These are phyloP conservation scores for Diabrotica undecimpunctata DNA, from an alignment of 1,140 invertebrate genomes.

Conservation along the genomic window DNA sequence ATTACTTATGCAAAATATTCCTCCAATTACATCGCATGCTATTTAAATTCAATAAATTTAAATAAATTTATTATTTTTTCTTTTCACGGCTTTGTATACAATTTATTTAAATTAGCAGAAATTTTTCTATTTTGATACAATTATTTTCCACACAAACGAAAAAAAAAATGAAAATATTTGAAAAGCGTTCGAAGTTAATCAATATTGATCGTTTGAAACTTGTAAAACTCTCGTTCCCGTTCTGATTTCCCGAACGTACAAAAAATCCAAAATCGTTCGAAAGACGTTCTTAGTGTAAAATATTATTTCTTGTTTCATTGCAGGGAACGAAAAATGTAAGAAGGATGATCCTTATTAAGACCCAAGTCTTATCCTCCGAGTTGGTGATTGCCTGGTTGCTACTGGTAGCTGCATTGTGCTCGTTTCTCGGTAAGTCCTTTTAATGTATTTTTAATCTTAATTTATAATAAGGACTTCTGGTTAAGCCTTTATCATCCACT, in stretches of 20 bases:
- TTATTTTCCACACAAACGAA: too few species aligned
- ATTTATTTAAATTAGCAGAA: too few species aligned
- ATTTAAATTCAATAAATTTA: too few species aligned
- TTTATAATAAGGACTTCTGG: background rate
- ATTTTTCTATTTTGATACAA: too few species aligned
- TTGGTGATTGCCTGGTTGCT: conserved; percentile 13
- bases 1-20: too few species aligned
- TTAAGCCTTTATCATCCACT: background rate
- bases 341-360: conserved; percentile 17
- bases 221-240: too few species aligned
- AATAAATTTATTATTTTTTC: too few species aligned
- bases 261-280: background rate
- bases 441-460: background rate
- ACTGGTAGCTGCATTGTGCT: background rate
- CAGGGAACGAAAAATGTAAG: conserved; percentile 20
- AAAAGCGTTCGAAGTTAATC: too few species aligned
- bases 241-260: background rate
- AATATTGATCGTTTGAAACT: too few species aligned
- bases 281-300: conserved; percentile 1
- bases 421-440: conserved; percentile 14
- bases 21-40: too few species aligned
- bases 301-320: conserved; percentile 6
- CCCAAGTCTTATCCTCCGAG: conserved; percentile 4
- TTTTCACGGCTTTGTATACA: too few species aligned
- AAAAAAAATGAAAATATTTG: too few species aligned